Base-by-base conservation (phyloP, 2,113 vertebrate genomes). In the Paramormyrops kingsleyae region DNA sequence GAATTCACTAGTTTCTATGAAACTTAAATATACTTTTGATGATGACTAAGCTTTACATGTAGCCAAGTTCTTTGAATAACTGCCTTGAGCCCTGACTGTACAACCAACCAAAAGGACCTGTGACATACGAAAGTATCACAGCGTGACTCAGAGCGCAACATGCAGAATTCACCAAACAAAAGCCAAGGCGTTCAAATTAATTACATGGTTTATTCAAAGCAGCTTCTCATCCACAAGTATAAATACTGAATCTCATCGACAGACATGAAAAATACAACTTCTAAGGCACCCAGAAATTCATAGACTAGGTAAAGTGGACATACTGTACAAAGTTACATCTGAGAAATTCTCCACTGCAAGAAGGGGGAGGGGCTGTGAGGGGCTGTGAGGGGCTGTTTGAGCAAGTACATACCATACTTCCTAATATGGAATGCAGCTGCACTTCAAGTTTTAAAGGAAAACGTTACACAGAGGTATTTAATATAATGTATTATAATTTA, bases 231-330 rank as follows among this genome's bases (percentile, higher is more conserved):
- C 91, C 96, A 97, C 95, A 96, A 97, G 94, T 96, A 96, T 96
- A 96, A 97, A 97, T 97, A 96, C 94, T 95, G 95, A 95, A 95
- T 97, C 96, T 97, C 96, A 97, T 97, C 96, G 96, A 96, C 96
- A 96, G 96, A 97, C 97, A 97, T 96, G 95, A 97, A 95, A 97
- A 96, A 96, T 96, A 97, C 96, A 95, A 96, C 96, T 96, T 96
- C 96, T 97, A 98, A 98, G 97, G 97, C 97, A 98, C 97, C 96
- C 96, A 95, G 96, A 97, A 97, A 97, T 96, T 96, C 96, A 97
- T 95, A 95, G 95, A 96, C 95, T 94, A 95, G 95, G 96, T 95
- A 95, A 95, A 96, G 94, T 94, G 95, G 96, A 96, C 95, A 95
- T 95, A 93, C 92, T 93, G 95, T 96, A 94, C 94, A 96, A 95